Base-by-base conservation (phyloP, 2,113 vertebrate genomes). In the Bambusicola thoracicus region DNA sequence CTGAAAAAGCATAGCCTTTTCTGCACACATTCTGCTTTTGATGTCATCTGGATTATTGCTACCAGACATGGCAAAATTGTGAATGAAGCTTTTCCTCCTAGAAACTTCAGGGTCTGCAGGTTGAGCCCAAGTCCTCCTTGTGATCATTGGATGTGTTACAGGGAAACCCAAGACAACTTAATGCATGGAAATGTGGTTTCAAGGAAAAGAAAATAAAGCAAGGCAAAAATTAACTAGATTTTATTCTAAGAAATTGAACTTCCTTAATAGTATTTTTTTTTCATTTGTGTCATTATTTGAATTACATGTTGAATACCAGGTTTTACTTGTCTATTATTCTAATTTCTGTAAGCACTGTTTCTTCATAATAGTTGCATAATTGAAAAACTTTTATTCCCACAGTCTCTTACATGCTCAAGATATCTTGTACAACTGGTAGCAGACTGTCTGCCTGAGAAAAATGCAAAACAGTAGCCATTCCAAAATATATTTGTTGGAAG, bases 271-370 rank as follows among this genome's bases (percentile, higher is more conserved):
- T 16, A 13, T 34, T 34, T 73, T 48, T 49, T 51, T 51, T 51
- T 51, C 13, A 27, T 51, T 29, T 63, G 8, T 56, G 19, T 79
- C 10, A 8, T 17, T 72, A 20, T 44, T 53, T 73, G 62, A 89
- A 3, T 58, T 79, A 85, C 72, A 49, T 61, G 62, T 55, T 65
- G 58, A 74, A 16, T 19, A 86, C 3, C 11, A 76, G 55, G 4
- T 3, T 76, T 58, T 0, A 0, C 29, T 80, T 79, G 27, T 46
- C 27, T 49, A 1, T 32, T 85, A 62, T 90, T 58, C 8, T 41
- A 53, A 18, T 77, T 59, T 88, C 25, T 75, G 43, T 41, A 81
- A 81, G 9, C 3, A 34, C 49, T 73, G 6, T 75, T 85, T 65
- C 51, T 40, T 44, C 51, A 38, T 67, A 61, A 22, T 10, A 51